phyloP scores from a whole-genome alignment of 1,140 invertebrate species.

The Polypedilum vanderplanki region DNA sequence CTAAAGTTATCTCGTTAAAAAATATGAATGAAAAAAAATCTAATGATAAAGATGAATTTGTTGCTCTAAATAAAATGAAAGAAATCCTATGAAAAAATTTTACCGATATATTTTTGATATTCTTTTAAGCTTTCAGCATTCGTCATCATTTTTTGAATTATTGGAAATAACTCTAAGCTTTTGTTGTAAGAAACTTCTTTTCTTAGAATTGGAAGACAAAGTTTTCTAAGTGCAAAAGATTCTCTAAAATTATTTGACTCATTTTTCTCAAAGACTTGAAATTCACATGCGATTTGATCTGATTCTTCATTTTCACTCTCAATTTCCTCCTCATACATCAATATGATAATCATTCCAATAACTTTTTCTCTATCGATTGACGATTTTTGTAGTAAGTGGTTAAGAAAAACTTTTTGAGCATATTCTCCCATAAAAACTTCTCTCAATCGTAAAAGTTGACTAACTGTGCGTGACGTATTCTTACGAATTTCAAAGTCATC shows the following conservation, averaged over 20 bases:
- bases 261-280: slow-evolving; percentile 40
- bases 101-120: too few species aligned
- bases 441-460: background rate
- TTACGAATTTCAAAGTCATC: slow-evolving; percentile 38
- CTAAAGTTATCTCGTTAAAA: slow-evolving; percentile 5
- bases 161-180: too few species aligned
- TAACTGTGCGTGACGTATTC: slow-evolving; percentile 29
- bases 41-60: slow-evolving; percentile 11
- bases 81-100: too few species aligned
- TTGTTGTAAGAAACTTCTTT: too few species aligned
- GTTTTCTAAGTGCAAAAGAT: background rate
- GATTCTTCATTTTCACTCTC: background rate
- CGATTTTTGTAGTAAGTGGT: slow-evolving; percentile 24
- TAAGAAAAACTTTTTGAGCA: background rate
- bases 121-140: too few species aligned
- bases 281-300: slow-evolving; percentile 30
- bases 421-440: background rate
- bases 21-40: slow-evolving; percentile 13
- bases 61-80: background rate
- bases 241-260: slow-evolving; percentile 39
- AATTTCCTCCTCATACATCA: slow-evolving; percentile 33
- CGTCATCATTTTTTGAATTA: too few species aligned
- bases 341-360: slow-evolving; percentile 34
- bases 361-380: slow-evolving; percentile 27
- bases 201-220: too few species aligned